Percentiles rank a stretch among this genome's conserved stretches.
Conservation (phyloP, 2,888 invertebrate species). For the Chelonus formosanus region DNA sequence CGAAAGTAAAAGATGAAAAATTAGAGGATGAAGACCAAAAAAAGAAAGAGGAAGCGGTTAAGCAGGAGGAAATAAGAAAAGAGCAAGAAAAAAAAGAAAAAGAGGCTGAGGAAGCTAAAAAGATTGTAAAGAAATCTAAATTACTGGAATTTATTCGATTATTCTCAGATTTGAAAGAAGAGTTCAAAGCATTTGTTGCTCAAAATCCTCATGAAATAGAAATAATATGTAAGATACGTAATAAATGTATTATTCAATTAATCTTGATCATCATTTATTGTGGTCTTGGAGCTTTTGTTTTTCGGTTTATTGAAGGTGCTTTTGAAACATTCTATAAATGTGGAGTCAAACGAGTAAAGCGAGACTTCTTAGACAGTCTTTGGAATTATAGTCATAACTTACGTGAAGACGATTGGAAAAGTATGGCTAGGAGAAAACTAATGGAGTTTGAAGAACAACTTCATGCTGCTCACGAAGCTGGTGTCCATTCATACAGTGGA, state of each 20-base stretch:
- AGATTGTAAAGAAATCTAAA: neutral
- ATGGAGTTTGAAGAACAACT: slow-evolving; percentile 88
- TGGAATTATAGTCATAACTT: slow-evolving; percentile 85
- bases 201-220: slow-evolving; percentile 69
- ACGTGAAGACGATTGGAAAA: slow-evolving; percentile 90
- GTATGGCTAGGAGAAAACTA: slow-evolving; percentile 80
- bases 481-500: slow-evolving; percentile 84
- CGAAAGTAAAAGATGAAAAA: no score
- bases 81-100: slow-evolving; percentile 30
- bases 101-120: slow-evolving; percentile 16
- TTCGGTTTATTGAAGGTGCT: slow-evolving; percentile 83
- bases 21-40: slow-evolving; percentile 39
- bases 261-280: slow-evolving; percentile 77
- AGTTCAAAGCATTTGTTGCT: slow-evolving; percentile 68
- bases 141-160: slow-evolving; percentile 50
- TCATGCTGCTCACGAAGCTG: slow-evolving; percentile 84
- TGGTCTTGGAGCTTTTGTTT: slow-evolving; percentile 82
- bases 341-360: slow-evolving; percentile 84
- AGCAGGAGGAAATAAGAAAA: slow-evolving; percentile 45
- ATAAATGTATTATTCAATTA: slow-evolving; percentile 75
- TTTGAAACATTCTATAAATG: slow-evolving; percentile 89
- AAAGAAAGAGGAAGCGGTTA: slow-evolving; percentile 45
- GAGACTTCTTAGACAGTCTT: slow-evolving; percentile 84
- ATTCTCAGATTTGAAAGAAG: slow-evolving; percentile 47
- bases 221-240: slow-evolving; percentile 69